Percentiles rank a stretch among this genome's conserved stretches.
Conservation (phyloP, 2,797 vertebrate genomes). For the Sebastes umbrosus region DNA sequence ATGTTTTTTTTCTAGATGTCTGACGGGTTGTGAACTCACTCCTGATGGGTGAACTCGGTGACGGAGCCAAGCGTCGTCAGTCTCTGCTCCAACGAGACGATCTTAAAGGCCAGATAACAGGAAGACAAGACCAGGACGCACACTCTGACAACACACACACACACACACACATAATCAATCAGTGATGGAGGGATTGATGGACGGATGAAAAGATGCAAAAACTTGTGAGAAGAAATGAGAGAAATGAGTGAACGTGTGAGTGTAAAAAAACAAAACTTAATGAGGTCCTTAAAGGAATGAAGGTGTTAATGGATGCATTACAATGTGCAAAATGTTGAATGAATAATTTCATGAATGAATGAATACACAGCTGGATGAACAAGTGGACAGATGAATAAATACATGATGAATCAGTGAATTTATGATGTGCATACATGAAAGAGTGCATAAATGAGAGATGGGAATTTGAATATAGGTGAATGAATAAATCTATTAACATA, state of each 20-base stretch:
- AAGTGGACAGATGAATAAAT: not conserved
- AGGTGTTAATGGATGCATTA: not conserved
- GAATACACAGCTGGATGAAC: not conserved
- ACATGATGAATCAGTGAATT: not conserved
- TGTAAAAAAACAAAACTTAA: not conserved
- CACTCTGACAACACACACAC: constrained; percentile 79
- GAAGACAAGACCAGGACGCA: constrained; percentile 89
- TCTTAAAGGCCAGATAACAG: constrained; percentile 92
- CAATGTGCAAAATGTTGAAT: not conserved
- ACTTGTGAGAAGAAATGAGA: not conserved
- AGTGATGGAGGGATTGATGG: not conserved
- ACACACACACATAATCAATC: constrained; percentile 5
- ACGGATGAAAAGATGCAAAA: not conserved
- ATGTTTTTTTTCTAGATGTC: not conserved
- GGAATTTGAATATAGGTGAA: not conserved
- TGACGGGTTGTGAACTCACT: constrained; percentile 77
- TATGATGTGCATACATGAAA: not conserved
- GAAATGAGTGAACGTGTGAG: not conserved
- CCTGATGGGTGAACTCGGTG: constrained; percentile 76
- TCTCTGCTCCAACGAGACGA: constrained; percentile 87
- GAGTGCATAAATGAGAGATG: not conserved
- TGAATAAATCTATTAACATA: not conserved
- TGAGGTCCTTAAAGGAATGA: not conserved
- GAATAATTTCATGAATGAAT: not conserved
- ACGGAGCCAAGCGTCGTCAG: constrained; percentile 83